Evolutionary conservation across 1,140 invertebrate species (phyloP), one percentile per base, ranked within the genome.

Genomic region (Micrasema longulum): DNA sequence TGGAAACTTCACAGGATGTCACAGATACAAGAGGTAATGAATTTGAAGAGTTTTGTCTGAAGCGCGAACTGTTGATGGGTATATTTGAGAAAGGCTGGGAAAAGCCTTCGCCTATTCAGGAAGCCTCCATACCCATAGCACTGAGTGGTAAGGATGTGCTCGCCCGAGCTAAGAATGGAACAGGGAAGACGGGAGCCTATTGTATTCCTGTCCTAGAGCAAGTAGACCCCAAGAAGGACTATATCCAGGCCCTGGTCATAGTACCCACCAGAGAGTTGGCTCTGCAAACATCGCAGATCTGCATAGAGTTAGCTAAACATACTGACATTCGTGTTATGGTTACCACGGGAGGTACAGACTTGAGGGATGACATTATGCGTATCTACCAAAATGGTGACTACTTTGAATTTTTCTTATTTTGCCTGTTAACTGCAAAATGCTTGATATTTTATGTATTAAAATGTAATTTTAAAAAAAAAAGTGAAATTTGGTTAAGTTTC

Each of bases 1-100:
- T n/a, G n/a, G n/a, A n/a, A n/a, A n/a, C 64, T 68, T 80, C 83
- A 35, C 79, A 98, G 96, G 97, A 99, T 93, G 98, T 99, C 75
- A 99, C 98, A 75, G 95, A 98, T 84, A 99, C 97, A 79, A 95
- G 97, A 89, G 98, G 98, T 78, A 99, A 98, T 88, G 97, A 99
- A 84, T 99, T 99, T 89, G 98, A 99, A 89, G 97, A 99, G 84
- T 99, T 98, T 86, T 99, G 97, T 84, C 87, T 99, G 68, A 97
- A 97, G 85, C 88, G 98, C 79, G 95, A 98, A 86, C 88, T 99
- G 77, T 86, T 99, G 69, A 99, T 99, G 97, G 98, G 98, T 76
- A 99, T 99, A 81, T 99, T 99, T 85, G 98, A 99, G 83, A 99
- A 99, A 87, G 98, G 98, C 52, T 99, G 98, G 98, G 98, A 99